Conservation (phyloP, 2,888 invertebrate genomes). For the Cryptops parisi region DNA sequence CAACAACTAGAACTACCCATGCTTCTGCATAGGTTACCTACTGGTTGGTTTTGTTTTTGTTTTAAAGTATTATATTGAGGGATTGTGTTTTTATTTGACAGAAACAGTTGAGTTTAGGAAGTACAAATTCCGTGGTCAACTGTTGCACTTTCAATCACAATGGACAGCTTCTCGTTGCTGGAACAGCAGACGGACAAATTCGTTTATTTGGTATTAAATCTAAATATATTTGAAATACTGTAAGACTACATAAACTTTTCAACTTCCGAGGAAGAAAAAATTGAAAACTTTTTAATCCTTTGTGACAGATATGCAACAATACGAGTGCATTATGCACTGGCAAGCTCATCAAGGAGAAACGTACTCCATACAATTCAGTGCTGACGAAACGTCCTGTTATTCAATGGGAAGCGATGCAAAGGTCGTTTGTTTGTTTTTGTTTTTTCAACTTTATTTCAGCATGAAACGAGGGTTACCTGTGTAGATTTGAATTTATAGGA, state of each 20-base stretch:
- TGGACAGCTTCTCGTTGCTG: constrained; percentile 43
- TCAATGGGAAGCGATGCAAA: constrained; percentile 42
- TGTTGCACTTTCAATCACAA: constrained; percentile 44
- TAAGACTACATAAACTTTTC: too few relatives aligned
- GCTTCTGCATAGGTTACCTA: too few relatives aligned
- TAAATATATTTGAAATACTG: too few relatives aligned
- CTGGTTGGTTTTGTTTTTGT: too few relatives aligned
- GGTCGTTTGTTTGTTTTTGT: constrained; percentile 27
- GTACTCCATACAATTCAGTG: constrained; percentile 39
- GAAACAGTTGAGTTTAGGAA: constrained; percentile 21
- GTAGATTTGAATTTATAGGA: too few relatives aligned
- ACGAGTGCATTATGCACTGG: constrained; percentile 41
- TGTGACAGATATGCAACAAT: constrained; percentile 35
- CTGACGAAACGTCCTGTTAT: constrained; percentile 42
- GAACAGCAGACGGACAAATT: constrained; percentile 42
- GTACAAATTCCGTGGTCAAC: constrained; percentile 33
- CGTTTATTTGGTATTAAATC: constrained; percentile 41
- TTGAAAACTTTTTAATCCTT: too few relatives aligned
- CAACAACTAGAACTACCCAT: too few relatives aligned
- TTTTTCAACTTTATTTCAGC: too few relatives aligned
- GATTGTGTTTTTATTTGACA: constrained; percentile 15
- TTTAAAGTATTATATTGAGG: too few relatives aligned
- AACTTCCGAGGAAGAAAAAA: too few relatives aligned
- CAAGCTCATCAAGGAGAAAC: constrained; percentile 41
- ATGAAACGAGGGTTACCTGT: too few relatives aligned